Evolutionary conservation across 1,140 invertebrate species (phyloP).

Genomic region (Monochamus saltuarius): DNA sequence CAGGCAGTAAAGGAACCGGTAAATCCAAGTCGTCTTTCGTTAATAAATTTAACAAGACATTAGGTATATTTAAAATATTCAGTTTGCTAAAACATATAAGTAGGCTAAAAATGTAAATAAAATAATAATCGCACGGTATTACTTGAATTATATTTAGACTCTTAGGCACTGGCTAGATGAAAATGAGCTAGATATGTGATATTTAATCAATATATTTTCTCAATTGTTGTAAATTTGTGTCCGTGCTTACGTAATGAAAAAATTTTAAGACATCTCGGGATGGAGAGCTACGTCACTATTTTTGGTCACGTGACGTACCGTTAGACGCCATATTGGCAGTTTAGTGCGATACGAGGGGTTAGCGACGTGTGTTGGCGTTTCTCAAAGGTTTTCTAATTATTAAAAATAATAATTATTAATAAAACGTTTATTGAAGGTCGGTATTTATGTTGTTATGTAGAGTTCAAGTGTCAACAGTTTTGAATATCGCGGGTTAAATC

Average conservation of each 20-base stretch:
- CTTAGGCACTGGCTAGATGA: no score
- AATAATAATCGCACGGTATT: no score
- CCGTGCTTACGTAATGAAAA: slow-evolving; percentile 47
- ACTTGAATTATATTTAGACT: no score
- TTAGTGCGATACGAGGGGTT: slow-evolving; percentile 51
- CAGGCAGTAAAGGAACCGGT: no score
- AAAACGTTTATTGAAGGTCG: slow-evolving; percentile 1
- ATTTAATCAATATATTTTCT: slow-evolving; percentile 18
- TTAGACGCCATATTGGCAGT: slow-evolving; percentile 58
- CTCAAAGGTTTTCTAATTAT: slow-evolving; percentile 24
- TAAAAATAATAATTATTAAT: slow-evolving; percentile 12
- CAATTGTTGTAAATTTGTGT: slow-evolving; percentile 33
- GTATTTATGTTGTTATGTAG: slow-evolving; percentile 10
- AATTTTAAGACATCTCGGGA: slow-evolving; percentile 46
- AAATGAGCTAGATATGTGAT: no score
- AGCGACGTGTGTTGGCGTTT: slow-evolving; percentile 43
- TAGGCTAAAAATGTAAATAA: no score
- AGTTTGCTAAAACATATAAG: no score
- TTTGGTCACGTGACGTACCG: slow-evolving; percentile 55
- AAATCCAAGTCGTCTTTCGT: no score
- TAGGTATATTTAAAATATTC: no score
- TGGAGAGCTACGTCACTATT: slow-evolving; percentile 53
- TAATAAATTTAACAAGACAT: no score
- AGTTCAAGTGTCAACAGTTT: slow-evolving; percentile 35
- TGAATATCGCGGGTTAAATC: slow-evolving; percentile 48